These are phyloP conservation scores for Colinus virginianus DNA, from an alignment of 2,113 vertebrate genomes.

Conservation along the genomic window DNA sequence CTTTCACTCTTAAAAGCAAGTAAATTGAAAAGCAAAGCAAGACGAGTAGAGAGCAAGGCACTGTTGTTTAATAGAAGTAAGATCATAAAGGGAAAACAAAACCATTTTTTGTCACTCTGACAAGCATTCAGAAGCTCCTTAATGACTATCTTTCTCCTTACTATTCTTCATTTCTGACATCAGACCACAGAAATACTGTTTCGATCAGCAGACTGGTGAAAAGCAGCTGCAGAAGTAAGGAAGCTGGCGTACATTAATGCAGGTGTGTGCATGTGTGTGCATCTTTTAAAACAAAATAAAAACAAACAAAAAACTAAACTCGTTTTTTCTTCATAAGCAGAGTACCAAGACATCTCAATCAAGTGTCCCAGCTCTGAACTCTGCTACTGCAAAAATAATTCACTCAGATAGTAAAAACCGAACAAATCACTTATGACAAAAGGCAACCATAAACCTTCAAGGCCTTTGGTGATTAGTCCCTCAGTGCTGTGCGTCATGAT, in stretches of 20 bases:
- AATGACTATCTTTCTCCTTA: not conserved
- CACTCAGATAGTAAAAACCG: not conserved
- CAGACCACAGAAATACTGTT: constrained; percentile 30
- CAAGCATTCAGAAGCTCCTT: not conserved
- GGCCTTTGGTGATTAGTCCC: not conserved
- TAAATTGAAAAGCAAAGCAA: not conserved
- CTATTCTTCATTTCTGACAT: not conserved
- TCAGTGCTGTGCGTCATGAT: not conserved
- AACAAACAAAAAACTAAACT: not conserved
- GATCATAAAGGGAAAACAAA: not conserved
- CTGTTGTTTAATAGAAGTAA: not conserved
- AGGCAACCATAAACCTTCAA: constrained; percentile 30
- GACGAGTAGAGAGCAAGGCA: not conserved
- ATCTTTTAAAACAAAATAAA: not conserved
- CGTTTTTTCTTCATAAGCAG: not conserved
- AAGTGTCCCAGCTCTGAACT: not conserved
- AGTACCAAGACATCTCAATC: not conserved
- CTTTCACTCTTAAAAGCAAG: constrained; percentile 4
- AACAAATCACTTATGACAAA: constrained; percentile 32
- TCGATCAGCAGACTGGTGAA: constrained; percentile 44
- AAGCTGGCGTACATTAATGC: constrained; percentile 8
- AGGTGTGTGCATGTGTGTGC: not conserved
- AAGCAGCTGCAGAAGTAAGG: constrained; percentile 60
- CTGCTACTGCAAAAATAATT: not conserved
- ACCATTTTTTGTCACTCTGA: not conserved